Percentiles rank a stretch among this genome's conserved stretches.
Conservation (phyloP, 2,797 vertebrate species). For the Cirrhinus mrigala region DNA sequence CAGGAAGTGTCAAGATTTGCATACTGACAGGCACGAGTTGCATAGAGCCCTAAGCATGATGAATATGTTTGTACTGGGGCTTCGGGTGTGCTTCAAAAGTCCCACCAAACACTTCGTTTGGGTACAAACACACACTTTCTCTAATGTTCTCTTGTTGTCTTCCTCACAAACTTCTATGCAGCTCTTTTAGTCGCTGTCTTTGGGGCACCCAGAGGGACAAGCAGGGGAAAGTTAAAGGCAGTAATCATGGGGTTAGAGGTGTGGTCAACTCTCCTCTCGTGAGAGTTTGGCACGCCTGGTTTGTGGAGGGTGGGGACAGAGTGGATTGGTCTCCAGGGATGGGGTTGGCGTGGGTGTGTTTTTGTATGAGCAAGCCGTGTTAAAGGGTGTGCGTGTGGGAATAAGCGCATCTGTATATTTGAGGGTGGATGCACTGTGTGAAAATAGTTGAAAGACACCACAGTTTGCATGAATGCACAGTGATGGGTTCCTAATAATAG, state of each 20-base stretch:
- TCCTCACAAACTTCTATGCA: conserved; percentile 19
- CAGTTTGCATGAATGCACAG: background rate
- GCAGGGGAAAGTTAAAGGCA: conserved; percentile 66
- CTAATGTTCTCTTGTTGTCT: background rate
- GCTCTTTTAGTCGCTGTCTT: conserved; percentile 65
- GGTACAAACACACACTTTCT: background rate
- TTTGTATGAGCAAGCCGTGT: conserved; percentile 51
- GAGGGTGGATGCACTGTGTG: conserved; percentile 39
- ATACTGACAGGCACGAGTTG: conserved; percentile 65
- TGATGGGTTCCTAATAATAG: background rate
- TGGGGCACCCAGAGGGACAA: conserved; percentile 59
- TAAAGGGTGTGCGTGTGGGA: conserved; percentile 52
- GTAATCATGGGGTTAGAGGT: conserved; percentile 77
- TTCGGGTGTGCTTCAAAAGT: conserved; percentile 40
- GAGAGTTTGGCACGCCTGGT: conserved; percentile 66
- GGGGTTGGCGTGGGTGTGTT: conserved; percentile 69
- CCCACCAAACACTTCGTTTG: conserved; percentile 29
- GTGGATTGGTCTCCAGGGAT: conserved; percentile 69
- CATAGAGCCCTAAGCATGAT: conserved; percentile 43
- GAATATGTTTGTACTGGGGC: conserved; percentile 53
- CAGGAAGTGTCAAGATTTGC: conserved; percentile 65
- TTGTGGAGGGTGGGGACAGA: conserved; percentile 72
- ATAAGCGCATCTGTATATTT: conserved; percentile 50
- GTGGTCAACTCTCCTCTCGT: conserved; percentile 67
- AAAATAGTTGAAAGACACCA: conserved; percentile 15